Percentiles rank a stretch among this genome's conserved stretches.
These are phyloP conservation scores for Helleia helle DNA, from an alignment of 2,888 invertebrate genomes.

Conservation along the genomic window DNA sequence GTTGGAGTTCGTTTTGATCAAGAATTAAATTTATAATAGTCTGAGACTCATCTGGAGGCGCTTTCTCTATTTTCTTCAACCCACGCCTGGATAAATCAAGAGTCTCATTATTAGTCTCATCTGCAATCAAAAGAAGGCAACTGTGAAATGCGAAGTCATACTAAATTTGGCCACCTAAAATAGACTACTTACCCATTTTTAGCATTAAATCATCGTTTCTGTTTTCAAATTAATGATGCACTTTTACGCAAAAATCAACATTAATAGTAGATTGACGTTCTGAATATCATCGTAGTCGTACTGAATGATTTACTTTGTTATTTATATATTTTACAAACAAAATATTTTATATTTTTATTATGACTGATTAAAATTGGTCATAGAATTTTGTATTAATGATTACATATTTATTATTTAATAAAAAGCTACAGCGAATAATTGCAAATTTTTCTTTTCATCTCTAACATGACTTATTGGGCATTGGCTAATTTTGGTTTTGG, in stretches of 20 bases:
- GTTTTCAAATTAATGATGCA: constrained; percentile 30
- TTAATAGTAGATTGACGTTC: constrained; percentile 44
- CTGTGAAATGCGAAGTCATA: background rate
- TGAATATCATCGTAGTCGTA: background rate
- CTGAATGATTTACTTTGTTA: constrained; percentile 7
- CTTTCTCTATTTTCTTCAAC: constrained; percentile 86
- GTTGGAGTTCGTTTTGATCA: constrained; percentile 90
- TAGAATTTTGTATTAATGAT: no score
- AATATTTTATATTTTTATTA: no score
- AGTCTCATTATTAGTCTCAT: constrained; percentile 52
- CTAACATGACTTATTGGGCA: no score
- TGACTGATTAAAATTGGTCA: no score
- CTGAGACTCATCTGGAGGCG: constrained; percentile 79
- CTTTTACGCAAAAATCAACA: constrained; percentile 38
- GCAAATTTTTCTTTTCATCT: no score
- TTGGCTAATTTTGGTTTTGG: no score
- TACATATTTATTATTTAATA: no score
- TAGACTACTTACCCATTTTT: constrained; percentile 43
- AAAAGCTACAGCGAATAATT: no score
- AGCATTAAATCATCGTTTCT: constrained; percentile 34
- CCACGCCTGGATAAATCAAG: constrained; percentile 86
- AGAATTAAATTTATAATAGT: constrained; percentile 81
- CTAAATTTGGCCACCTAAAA: background rate
- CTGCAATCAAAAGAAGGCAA: constrained; percentile 14
- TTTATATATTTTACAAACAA: background rate